Evolutionary conservation across 2,888 invertebrate genomes (phyloP).

Genomic region (Ligdia adustata): DNA sequence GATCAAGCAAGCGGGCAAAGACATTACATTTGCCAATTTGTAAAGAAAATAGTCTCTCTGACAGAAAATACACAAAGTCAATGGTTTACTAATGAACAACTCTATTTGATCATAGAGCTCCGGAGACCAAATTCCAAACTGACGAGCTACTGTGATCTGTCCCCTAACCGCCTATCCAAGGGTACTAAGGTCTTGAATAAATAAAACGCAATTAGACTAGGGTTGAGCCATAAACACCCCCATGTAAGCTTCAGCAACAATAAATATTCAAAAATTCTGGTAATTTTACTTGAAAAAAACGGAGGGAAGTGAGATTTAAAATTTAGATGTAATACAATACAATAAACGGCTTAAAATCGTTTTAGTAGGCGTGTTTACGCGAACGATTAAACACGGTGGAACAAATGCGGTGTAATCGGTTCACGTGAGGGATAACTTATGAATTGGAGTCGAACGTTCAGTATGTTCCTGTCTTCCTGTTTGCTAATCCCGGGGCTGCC

Average conservation of each 20-base stretch:
- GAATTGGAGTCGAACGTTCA: slow-evolving; percentile 49
- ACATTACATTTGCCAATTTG: neutral
- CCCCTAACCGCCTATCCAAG: slow-evolving; percentile 53
- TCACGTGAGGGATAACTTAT: slow-evolving; percentile 55
- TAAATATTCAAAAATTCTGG: slow-evolving; percentile 54
- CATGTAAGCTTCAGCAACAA: slow-evolving; percentile 45
- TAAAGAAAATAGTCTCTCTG: no score
- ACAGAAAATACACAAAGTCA: no score
- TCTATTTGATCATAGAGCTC: slow-evolving; percentile 48
- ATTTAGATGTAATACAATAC: slow-evolving; percentile 48
- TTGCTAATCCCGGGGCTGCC: slow-evolving; percentile 63
- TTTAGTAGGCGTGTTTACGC: slow-evolving; percentile 44
- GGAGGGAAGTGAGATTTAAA: slow-evolving; percentile 51
- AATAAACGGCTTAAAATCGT: slow-evolving; percentile 39
- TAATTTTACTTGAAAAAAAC: slow-evolving; percentile 37
- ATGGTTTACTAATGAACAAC: slow-evolving; percentile 35
- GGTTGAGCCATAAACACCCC: slow-evolving; percentile 47
- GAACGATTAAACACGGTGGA: slow-evolving; percentile 55
- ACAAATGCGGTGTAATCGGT: slow-evolving; percentile 52
- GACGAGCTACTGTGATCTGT: slow-evolving; percentile 58
- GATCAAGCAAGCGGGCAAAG: no score
- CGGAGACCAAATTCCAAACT: slow-evolving; percentile 52
- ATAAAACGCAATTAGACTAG: slow-evolving; percentile 77
- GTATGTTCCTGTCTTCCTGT: slow-evolving; percentile 39
- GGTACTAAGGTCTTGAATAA: slow-evolving; percentile 71